Conservation (phyloP, 1,140 invertebrate species). For the Heterodera carotae region DNA sequence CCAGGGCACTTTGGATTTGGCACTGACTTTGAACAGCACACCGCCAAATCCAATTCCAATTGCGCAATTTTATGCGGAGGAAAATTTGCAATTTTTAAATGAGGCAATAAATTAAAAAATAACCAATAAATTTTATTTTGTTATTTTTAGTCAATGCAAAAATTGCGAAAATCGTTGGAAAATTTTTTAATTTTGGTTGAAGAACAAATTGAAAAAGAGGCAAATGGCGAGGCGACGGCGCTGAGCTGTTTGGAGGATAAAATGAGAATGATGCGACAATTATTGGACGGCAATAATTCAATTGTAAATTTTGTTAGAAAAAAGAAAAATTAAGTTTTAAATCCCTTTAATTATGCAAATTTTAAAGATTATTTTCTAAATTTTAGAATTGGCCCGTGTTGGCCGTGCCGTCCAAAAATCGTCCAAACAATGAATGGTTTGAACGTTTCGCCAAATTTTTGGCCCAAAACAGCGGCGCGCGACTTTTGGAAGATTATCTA, state of each 20-base stretch:
- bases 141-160: background rate
- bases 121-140: background rate
- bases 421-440: constrained; percentile 15
- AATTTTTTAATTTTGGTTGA: background rate
- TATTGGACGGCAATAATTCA: constrained; percentile 4
- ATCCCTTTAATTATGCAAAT: constrained; percentile 17
- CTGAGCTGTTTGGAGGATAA: background rate
- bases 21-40: constrained; percentile 19
- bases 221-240: background rate
- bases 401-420: background rate
- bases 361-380: background rate
- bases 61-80: constrained; percentile 26
- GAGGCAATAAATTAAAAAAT: background rate
- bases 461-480: background rate
- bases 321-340: too few species aligned
- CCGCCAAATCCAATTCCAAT: constrained; percentile 28
- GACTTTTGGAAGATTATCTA: constrained; percentile 29
- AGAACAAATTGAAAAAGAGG: background rate
- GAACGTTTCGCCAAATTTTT: constrained; percentile 24
- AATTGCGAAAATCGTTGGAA: constrained; percentile 1
- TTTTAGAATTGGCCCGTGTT: constrained; percentile 11
- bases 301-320: too few species aligned
- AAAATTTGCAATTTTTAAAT: constrained; percentile 14
- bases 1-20: constrained; percentile 30
- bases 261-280: background rate